Evolutionary conservation across 2,113 vertebrate species (phyloP), one percentile per base, ranked within the genome.

Genomic region (Elachura formosa): DNA sequence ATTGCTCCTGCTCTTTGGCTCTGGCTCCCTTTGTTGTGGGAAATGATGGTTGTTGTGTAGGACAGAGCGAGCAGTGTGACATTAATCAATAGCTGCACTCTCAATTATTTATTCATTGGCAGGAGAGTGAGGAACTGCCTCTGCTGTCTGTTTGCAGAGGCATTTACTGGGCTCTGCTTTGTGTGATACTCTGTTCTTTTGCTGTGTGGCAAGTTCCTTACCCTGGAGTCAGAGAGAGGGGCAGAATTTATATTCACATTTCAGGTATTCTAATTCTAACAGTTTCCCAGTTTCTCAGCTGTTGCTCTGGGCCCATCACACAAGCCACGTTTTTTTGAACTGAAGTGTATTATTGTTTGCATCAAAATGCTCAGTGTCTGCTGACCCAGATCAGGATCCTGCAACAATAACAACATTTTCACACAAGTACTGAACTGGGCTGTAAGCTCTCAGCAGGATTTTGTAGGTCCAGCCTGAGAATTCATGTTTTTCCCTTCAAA

Each of bases 1-100:
- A 85, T 69, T 86, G 92, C 92, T 94, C 85, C 91, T 90, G 79
- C 87, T 84, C 87, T 91, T 95, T 97, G 94, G 92, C 94, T 96
- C 84, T 41, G 66, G 55, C 74, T 93, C 82, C 80, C 80, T 94
- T 94, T 95, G 95, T 87, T 91, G 79, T 10, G 34, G 93, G 87
- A 45, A 87, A 84, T 96, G 74, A 85, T 91, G 95, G 66, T 92
- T 83, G 90, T 87, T 92, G 91, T 76, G 64, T n/a, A 43, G 89
- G 86, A 52, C 71, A 78, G 92, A 96, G 84, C 2, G 1, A 69
- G 63, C 63, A 5, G 26, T 26, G 83, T 87, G 91, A 69, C 88
- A 87, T 95, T 97, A 94, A 97, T 97, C 96, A 97, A 96, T 96
- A 94, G 89, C 87, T 83, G 75, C 87, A 67, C 89, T 93, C 89